Evolutionary conservation across 2,797 vertebrate genomes (phyloP).

Genomic region (Notolabrus celidotus): DNA sequence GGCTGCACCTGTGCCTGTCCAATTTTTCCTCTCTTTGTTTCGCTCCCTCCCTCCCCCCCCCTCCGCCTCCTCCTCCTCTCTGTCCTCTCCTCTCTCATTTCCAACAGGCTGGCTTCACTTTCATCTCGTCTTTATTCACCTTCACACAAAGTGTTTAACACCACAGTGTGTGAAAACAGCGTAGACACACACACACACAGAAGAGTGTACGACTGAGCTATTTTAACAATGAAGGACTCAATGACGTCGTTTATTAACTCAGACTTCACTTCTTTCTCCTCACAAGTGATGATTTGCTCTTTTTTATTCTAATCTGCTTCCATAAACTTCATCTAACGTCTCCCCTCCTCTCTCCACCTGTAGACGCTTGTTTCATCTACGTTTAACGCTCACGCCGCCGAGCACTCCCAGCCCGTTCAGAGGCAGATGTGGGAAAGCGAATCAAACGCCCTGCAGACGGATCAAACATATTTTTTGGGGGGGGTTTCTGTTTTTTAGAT

Average conservation of each 20-base stretch:
- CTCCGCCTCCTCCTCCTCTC: slow-evolving; percentile 21
- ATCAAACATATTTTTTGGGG: slow-evolving; percentile 66
- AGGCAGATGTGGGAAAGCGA: slow-evolving; percentile 58
- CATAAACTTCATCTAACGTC: neutral
- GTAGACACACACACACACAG: neutral
- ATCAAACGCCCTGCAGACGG: slow-evolving; percentile 57
- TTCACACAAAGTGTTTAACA: slow-evolving; percentile 46
- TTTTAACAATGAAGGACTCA: neutral
- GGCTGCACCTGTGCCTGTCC: slow-evolving; percentile 73
- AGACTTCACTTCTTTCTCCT: too few relatives aligned
- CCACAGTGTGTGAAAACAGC: slow-evolving; percentile 9
- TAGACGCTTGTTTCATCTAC: slow-evolving; percentile 27
- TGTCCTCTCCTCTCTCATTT: slow-evolving; percentile 49
- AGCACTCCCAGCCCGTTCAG: slow-evolving; percentile 31
- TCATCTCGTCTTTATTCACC: slow-evolving; percentile 59
- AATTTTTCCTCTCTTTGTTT: slow-evolving; percentile 51
- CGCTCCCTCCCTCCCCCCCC: slow-evolving; percentile 16
- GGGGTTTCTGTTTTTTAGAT: slow-evolving; percentile 75
- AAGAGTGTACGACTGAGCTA: neutral
- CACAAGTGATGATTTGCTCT: neutral
- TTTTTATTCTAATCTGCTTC: neutral
- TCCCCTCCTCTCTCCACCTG: slow-evolving; percentile 48
- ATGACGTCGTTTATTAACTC: neutral
- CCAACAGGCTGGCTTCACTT: slow-evolving; percentile 58
- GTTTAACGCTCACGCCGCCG: neutral